Evolutionary conservation across 2,888 invertebrate genomes (phyloP).

Genomic region (Bugula neritina): DNA sequence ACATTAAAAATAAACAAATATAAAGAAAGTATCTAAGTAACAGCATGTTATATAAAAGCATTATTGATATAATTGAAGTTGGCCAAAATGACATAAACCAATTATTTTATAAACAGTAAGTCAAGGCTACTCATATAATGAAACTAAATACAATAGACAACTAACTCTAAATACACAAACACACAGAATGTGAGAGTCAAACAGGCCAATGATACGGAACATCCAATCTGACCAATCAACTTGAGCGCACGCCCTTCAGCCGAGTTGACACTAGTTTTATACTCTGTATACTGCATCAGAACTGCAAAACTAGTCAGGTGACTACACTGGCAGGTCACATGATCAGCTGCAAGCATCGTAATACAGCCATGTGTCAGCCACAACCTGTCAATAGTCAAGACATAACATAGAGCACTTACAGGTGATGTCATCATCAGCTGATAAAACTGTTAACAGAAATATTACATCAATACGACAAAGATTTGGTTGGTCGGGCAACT

Average conservation of each 20-base stretch:
- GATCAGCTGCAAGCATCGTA: not conserved
- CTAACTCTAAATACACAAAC: slow-evolving; percentile 22
- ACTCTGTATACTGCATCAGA: slow-evolving; percentile 1
- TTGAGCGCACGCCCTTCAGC: not conserved
- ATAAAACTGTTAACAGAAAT: too few species aligned
- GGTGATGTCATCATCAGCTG: too few species aligned
- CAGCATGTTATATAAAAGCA: too few species aligned
- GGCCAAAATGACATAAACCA: too few species aligned
- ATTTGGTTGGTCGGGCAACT: too few species aligned
- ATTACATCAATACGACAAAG: too few species aligned
- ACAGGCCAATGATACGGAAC: slow-evolving; percentile 8
- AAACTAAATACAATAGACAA: not conserved
- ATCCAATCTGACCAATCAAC: slow-evolving; percentile 21
- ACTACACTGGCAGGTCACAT: slow-evolving; percentile 15
- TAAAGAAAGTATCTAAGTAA: too few species aligned
- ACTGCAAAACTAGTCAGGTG: slow-evolving; percentile 28
- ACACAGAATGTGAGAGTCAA: slow-evolving; percentile 16
- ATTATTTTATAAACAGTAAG: too few species aligned
- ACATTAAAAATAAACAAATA: too few species aligned
- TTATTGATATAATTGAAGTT: too few species aligned
- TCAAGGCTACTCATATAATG: not conserved
- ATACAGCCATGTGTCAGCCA: slow-evolving; percentile 20
- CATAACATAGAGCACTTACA: too few species aligned
- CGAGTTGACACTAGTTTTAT: not conserved
- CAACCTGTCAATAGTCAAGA: slow-evolving; percentile 7